phyloP scores from a whole-genome alignment of 2,797 vertebrate species.

The Staurois parvus region DNA sequence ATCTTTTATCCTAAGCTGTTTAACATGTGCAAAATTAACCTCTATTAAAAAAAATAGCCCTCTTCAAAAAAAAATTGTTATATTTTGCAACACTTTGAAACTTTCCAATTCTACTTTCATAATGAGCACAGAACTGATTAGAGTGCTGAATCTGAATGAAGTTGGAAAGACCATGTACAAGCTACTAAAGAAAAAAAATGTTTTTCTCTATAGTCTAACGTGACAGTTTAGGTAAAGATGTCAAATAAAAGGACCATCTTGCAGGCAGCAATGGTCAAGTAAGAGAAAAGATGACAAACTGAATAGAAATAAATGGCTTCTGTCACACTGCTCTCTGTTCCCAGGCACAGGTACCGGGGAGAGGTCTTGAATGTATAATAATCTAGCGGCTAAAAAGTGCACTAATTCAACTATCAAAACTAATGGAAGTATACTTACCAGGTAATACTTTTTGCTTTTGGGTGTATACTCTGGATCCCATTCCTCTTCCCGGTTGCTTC shows the following conservation, averaged over 20 bases:
- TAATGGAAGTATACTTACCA: conserved; percentile 79
- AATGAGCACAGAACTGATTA: too few species aligned
- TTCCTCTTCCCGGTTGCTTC: conserved; percentile 83
- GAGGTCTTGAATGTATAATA: neutral
- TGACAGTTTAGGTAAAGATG: neutral
- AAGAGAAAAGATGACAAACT: too few species aligned
- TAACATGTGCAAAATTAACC: neutral
- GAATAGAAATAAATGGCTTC: neutral
- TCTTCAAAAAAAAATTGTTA: neutral
- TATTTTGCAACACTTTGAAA: neutral
- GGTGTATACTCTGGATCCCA: conserved; percentile 93
- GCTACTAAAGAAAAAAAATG: conserved; percentile 18
- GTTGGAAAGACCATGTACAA: conserved; percentile 4
- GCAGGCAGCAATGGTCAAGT: too few species aligned
- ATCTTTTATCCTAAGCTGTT: neutral
- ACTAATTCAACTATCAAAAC: neutral
- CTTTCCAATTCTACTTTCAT: too few species aligned
- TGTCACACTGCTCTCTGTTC: neutral
- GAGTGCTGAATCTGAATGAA: neutral
- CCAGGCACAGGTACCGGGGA: neutral
- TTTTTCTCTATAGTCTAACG: neutral
- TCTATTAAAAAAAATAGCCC: too few species aligned
- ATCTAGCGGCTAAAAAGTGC: neutral
- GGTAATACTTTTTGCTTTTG: conserved; percentile 95
- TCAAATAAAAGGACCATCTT: neutral